phyloP scores from a whole-genome alignment of 2,888 invertebrate genomes.

The Sesia apiformis region DNA sequence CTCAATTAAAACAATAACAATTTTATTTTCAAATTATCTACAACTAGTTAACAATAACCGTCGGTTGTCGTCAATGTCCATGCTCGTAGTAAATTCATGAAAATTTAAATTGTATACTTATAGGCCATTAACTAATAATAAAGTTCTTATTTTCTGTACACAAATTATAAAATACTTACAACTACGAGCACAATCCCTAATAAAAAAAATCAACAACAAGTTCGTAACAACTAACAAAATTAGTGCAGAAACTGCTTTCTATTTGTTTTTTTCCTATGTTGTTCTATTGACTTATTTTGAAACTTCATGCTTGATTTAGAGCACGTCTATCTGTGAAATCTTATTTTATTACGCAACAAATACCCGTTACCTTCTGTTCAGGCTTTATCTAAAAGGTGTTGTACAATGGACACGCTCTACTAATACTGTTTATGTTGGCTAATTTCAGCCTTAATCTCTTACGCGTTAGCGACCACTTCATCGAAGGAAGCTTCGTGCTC shows the following conservation, averaged over 20 bases:
- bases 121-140: too few species aligned
- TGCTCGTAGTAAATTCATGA: constrained; percentile 14
- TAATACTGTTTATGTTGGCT: constrained; percentile 48
- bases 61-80: constrained; percentile 18
- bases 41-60: constrained; percentile 67
- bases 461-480: constrained; percentile 63
- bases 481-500: constrained; percentile 81
- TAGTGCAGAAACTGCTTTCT: constrained; percentile 13
- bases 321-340: constrained; percentile 43
- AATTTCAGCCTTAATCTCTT: constrained; percentile 38
- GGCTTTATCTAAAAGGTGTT: constrained; percentile 44
- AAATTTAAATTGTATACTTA: background rate
- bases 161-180: background rate
- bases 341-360: constrained; percentile 56
- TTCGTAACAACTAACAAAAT: constrained; percentile 9
- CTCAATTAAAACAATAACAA: constrained; percentile 17
- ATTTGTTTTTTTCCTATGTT: constrained; percentile 10
- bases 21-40: constrained; percentile 39
- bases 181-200: background rate
- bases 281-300: constrained; percentile 20
- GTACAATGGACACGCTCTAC: constrained; percentile 64
- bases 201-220: constrained; percentile 17
- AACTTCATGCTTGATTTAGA: constrained; percentile 18
- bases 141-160: background rate
- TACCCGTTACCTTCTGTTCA: constrained; percentile 43